Percentiles rank a stretch among this genome's conserved stretches.
Conservation (phyloP, 2,888 invertebrate genomes). For the Abrostola tripartita region DNA sequence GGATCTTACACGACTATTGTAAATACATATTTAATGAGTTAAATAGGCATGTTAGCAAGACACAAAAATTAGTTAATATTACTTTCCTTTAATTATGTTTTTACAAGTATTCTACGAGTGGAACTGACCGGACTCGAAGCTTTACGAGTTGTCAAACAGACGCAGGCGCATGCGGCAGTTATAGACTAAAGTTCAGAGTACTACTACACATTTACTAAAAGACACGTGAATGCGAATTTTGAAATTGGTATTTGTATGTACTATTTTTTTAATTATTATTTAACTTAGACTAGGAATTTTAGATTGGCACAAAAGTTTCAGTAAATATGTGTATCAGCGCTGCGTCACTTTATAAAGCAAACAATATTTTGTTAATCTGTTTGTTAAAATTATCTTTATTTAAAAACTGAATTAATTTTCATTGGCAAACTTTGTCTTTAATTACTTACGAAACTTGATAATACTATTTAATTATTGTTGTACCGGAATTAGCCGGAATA, state of each 20-base stretch:
- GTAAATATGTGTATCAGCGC: background rate
- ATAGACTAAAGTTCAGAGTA: slow-evolving; percentile 60
- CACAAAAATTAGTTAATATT: slow-evolving; percentile 46
- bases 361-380: too few relatives aligned
- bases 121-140: slow-evolving; percentile 62
- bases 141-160: slow-evolving; percentile 63
- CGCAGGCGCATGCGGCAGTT: slow-evolving; percentile 14
- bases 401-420: background rate
- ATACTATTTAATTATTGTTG: too few relatives aligned
- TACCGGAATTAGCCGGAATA: slow-evolving; percentile 1
- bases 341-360: too few relatives aligned
- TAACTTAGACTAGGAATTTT: background rate
- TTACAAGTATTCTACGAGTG: slow-evolving; percentile 67
- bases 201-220: too few relatives aligned
- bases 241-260: too few relatives aligned
- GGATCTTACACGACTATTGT: slow-evolving; percentile 13
- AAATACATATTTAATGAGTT: slow-evolving; percentile 45
- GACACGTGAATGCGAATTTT: too few relatives aligned
- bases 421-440: background rate
- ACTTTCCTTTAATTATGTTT: slow-evolving; percentile 65
- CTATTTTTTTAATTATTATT: too few relatives aligned
- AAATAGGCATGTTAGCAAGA: slow-evolving; percentile 41
- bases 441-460: too few relatives aligned
- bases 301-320: slow-evolving; percentile 1
- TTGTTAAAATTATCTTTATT: too few relatives aligned